Base-by-base conservation (phyloP, 2,888 invertebrate genomes). In the Agrochola litura region DNA sequence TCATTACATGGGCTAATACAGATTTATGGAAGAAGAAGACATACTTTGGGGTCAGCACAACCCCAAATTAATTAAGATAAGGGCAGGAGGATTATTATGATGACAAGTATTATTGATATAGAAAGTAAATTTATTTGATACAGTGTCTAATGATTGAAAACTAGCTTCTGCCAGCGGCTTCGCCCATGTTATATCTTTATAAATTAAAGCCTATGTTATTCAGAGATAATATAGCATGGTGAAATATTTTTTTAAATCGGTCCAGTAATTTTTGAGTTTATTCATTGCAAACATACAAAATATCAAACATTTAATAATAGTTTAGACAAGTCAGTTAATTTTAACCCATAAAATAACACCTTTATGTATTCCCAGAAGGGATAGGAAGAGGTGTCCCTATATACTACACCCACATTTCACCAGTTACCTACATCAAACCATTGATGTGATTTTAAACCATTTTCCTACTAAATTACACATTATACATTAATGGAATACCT, bases 391-490 rank as follows among this genome's bases (percentile, higher is more conserved):
- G 37, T 37, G 2, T n/a, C 25, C 56, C 12, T 12, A 6, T 19
- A 6, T 19, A 19, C 1, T 16, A 65, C 16, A 65, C n/a, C 10
- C 25, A 66, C 19, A 46, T 46, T 25, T 25, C 1, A 0, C 12
- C 19, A 19, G 12, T 19, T 8, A n/a, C n/a, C n/a, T n/a, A 30
- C 2, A 30, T 30, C 30, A 30, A 30, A 30, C 30, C 30, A 30
- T 30, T 30, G 37, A 30, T 12, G 54, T 54, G 22, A 41, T 41
- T 49, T 16, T 16, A 49, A 30, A n/a, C 3, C 2, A 22, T 80
- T 80, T 64, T 64, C 54, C 41, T 52, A 5, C 25, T n/a, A 41
- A 46, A 22, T 81, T 22, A n/a, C n/a, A 25, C n/a, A 46, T 37
- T 37, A 37, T 37, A n/a, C 10, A 14, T 30, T 41, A 58, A 70